Base-by-base conservation (phyloP, 2,888 invertebrate genomes). In the Leptopilina myrica region DNA sequence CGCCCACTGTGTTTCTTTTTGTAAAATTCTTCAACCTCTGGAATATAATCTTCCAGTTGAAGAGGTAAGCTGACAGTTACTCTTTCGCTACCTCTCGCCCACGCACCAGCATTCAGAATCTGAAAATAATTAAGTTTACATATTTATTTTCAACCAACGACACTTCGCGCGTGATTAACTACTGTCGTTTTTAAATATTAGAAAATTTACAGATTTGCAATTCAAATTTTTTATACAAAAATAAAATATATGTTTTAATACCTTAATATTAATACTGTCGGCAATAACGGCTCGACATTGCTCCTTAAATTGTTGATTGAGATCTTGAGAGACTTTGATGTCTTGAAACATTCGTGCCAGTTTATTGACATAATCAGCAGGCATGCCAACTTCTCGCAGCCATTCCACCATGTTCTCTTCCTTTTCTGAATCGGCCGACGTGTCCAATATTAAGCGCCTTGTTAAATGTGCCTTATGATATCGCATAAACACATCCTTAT, bases 361-460 rank as follows among this genome's bases (percentile, higher is more conserved):
- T 92, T 99, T 99, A 93, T 99, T 99, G 20, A 99, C 98, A 93
- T 98, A 99, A 92, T 99, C 99, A 0, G 99, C 99, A 4, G 99
- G 99, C 99, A 99, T 99, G 49, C 99, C 99, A 15, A 98, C 98
- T 92, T 99, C 99, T 85, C 98, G 93, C 75, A 97, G 94, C 98
- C 98, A 98, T 91, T 98, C 98, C 0, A 99, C 99, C 97, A 99
- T 99, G 90, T 98, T 98, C 92, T 99, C 99, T 92, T 99, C 99
- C 90, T 99, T 99, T 92, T 99, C 99, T 85, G 98, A 98, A 92
- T 99, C 99, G 1, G 99, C 98, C 89, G 98, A 98, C 20, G 98
- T 98, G 91, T 99, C 99, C 85, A 99, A 94, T 91, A 99, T 99
- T 84, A 99, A 94, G 82, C 98, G 95, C 88, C 99, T 94, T 8